Evolutionary conservation across 2,113 vertebrate genomes (phyloP), one percentile per base, ranked within the genome.

Genomic region (Micromys minutus): DNA sequence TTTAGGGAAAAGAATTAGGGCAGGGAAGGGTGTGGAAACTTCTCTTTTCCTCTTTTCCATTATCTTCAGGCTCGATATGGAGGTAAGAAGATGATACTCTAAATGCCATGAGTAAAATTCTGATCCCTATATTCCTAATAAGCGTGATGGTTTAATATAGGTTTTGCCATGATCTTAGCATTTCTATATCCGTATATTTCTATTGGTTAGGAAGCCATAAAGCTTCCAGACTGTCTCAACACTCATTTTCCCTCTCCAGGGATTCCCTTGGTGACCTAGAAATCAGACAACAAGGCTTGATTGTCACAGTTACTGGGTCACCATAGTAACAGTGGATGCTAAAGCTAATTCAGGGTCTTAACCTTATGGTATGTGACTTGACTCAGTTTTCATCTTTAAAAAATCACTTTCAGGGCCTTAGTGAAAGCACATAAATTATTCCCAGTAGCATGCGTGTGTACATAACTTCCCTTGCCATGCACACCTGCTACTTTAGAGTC

Each of bases 281-380:
- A 92, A 71, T 52, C 50, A 59, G 90, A 65, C 89, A 93, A 88
- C 50, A 67, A 81, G 52, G 45, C 61, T 90, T 65, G 24, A 55
- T 92, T n/a, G 42, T 92, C 80, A 81, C 57, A 57, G 15, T 74
- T 76, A 16, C 36, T 12, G 4, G 26, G 85, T 94, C 74, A 74
- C 75, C 90, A 92, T 95, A n/a, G 92, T 72, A 80, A 92, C 83
- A 19, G n/a, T 22, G 24, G 45, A 83, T 39, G 67, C 39, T 52
- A 77, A 63, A 91, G 69, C 26, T 71, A n/a, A 80, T 63, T 75
- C 24, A 50, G 71, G 71, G 57, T 71, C 81, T 71, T 67, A 79
- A 77, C 21, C 65, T 85, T n/a, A 42, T 9, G 63, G 47, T 71
- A 57, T 57, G 80, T 61, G 7, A 63, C 80, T 89, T 67, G 34